Conservation (phyloP, 2,113 vertebrate genomes). For the Fulmarus glacialis region DNA sequence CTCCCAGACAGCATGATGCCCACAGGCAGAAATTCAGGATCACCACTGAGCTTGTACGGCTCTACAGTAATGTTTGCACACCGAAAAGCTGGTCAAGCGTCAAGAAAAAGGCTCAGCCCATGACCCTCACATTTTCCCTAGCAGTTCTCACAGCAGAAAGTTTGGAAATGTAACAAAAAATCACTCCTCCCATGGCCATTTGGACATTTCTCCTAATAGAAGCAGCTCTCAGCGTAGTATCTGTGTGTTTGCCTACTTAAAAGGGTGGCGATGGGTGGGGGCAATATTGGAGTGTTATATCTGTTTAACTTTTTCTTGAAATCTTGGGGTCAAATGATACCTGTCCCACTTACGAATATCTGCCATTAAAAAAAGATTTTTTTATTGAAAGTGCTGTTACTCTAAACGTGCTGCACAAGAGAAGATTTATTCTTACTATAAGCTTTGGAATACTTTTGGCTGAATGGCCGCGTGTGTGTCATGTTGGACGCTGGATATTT, state of each 20-base stretch:
- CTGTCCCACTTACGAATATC: neutral
- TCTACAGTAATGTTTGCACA: neutral
- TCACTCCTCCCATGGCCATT: fast-evolving
- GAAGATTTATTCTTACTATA: neutral
- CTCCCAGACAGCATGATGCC: neutral
- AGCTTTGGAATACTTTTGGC: neutral
- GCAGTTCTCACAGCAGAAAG: neutral
- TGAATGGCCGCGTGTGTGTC: neutral
- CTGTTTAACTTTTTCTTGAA: neutral
- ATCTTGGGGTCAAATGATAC: neutral
- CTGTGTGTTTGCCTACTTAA: neutral
- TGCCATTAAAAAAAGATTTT: neutral
- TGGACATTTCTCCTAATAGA: neutral
- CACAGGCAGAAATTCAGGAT: neutral
- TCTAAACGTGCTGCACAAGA: neutral
- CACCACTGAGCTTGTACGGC: neutral
- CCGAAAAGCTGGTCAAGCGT: neutral
- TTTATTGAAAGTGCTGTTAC: neutral
- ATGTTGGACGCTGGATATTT: conserved; percentile 37
- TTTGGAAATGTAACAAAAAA: neutral
- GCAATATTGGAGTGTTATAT: fast-evolving
- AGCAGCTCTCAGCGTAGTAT: neutral
- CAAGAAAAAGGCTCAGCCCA: neutral
- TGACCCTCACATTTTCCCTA: fast-evolving
- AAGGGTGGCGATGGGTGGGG: neutral